Evolutionary conservation across 2,113 vertebrate genomes (phyloP), one percentile per base, ranked within the genome.

Genomic region (Indri indri): DNA sequence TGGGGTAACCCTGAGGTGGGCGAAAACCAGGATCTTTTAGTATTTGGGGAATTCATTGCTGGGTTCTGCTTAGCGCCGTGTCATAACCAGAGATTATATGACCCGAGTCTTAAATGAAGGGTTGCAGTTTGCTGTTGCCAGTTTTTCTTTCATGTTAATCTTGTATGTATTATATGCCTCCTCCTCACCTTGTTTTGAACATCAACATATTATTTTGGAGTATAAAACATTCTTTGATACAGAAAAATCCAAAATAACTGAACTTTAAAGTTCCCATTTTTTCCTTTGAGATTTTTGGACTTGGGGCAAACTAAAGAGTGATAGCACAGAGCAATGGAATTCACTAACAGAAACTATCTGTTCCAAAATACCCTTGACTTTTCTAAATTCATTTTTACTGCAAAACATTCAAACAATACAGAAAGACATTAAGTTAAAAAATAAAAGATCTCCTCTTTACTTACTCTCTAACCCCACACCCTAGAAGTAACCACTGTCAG

Each of bases 221-320:
- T 52, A 54, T 90, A 91, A 97, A 94, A 61, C 16, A 27, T 87
- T 83, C 88, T 88, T 74, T 42, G 94, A 47, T 65, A 83, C 80
- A 85, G n/a, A 81, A 80, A 92, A 94, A 76, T 74, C 66, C 27
- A 91, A 47, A 22, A 59, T 86, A 96, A 96, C 92, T 92, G 42
- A 95, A 96, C 45, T 97, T 96, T 93, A 87, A 45, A 80, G 25
- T 83, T 45, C 70, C 80, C 94, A 80, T 37, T 63, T 73, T 71
- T 86, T 57, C 32, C 34, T 88, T 95, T 87, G 59, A 95, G 37
- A 47, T 52, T n/a, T 94, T 87, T 89, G 66, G 63, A 87, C 57
- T 74, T 91, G 52, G 20, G 73, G 45, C 34, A 96, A 90, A 90
- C 66, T 59, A 12, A 68, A 88, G n/a, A 66, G 50, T 47, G 22